These are phyloP conservation scores for Orchesellides sinensis DNA, from an alignment of 2,888 invertebrate genomes.

Conservation along the genomic window DNA sequence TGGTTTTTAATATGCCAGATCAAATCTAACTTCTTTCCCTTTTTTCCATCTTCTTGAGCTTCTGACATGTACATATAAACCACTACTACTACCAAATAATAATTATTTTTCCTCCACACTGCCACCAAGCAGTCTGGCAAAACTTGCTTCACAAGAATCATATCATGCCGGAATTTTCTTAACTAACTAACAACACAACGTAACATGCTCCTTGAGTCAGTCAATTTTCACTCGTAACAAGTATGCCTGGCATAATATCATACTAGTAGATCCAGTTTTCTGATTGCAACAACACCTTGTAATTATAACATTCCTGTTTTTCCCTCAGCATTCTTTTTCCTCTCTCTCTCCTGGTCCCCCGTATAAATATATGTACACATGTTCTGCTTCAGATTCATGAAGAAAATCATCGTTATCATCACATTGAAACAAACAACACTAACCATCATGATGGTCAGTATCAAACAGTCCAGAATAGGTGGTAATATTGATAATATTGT, in stretches of 20 bases:
- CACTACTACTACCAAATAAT: background rate
- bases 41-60: no score
- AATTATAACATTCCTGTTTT: slow-evolving; percentile 62
- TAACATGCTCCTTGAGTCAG: no score
- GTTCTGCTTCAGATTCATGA: background rate
- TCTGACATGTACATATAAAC: no score
- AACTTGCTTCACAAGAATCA: slow-evolving; percentile 20
- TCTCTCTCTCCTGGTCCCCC: background rate
- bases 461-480: background rate
- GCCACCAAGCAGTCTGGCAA: slow-evolving; percentile 66
- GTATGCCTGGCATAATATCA: no score
- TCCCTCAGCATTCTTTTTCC: background rate
- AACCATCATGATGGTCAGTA: background rate
- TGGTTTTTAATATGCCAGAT: no score
- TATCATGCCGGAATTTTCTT: slow-evolving; percentile 6
- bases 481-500: background rate
- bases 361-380: background rate
- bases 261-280: slow-evolving; percentile 61
- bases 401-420: background rate
- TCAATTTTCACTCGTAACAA: no score
- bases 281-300: slow-evolving; percentile 34
- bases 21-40: no score
- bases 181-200: background rate
- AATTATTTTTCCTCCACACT: slow-evolving; percentile 3
- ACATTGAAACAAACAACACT: no score